phyloP scores from a whole-genome alignment of 2,888 invertebrate species.

The Orchesellides sinensis region DNA sequence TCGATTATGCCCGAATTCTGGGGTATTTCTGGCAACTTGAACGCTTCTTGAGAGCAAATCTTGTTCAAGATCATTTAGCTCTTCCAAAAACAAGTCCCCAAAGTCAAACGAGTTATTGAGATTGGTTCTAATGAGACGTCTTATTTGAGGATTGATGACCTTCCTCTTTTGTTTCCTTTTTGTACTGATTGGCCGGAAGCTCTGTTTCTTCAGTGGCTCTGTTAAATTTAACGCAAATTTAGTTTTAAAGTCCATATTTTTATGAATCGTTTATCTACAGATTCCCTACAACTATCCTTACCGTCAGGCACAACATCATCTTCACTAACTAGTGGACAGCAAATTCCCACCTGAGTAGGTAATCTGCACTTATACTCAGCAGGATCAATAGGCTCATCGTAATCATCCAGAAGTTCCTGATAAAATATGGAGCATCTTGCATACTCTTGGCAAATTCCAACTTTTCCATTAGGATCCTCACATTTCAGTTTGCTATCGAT shows the following conservation, averaged over 20 bases:
- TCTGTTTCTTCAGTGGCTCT: conserved; percentile 11
- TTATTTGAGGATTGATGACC: conserved; percentile 60
- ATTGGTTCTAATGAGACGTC: conserved; percentile 51
- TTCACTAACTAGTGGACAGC: conserved; percentile 63
- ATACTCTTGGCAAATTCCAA: conserved; percentile 70
- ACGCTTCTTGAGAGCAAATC: conserved; percentile 62
- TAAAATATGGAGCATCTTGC: conserved; percentile 67
- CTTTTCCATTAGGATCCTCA: conserved; percentile 65
- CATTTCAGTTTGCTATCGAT: conserved; percentile 47
- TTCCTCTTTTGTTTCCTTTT: conserved; percentile 47
- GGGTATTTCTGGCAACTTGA: conserved; percentile 59
- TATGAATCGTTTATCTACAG: neutral
- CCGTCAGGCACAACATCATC: conserved; percentile 34
- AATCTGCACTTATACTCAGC: conserved; percentile 68
- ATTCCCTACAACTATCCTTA: conserved; percentile 6
- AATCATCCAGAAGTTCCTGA: conserved; percentile 57
- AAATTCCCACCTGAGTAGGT: conserved; percentile 68
- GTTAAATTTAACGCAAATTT: too few species aligned
- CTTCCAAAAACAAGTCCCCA: conserved; percentile 62
- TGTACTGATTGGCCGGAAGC: neutral
- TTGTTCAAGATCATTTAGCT: conserved; percentile 66
- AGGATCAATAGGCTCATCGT: conserved; percentile 65
- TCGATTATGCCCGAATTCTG: conserved; percentile 65
- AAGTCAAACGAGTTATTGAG: conserved; percentile 64
- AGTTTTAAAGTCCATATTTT: neutral